A percentile compares a stretch with the other conserved stretches of the same genome.
These are phyloP conservation scores for Neofelis nebulosa DNA, from an alignment of 2,113 vertebrate species.

Conservation along the genomic window DNA sequence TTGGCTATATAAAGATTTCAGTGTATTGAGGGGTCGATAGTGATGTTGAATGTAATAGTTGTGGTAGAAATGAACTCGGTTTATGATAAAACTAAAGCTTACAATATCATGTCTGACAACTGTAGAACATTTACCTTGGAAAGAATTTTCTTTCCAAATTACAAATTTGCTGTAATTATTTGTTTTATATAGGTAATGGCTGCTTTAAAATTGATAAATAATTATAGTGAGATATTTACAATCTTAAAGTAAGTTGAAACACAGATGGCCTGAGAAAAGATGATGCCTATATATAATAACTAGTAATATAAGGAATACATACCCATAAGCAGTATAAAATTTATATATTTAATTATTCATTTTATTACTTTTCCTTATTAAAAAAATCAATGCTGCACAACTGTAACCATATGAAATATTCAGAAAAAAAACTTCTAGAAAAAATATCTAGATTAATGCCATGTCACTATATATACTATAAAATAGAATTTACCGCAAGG, in stretches of 20 bases:
- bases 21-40: background rate
- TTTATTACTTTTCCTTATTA: background rate
- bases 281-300: background rate
- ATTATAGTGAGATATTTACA: background rate
- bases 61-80: background rate
- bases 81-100: background rate
- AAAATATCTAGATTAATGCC: background rate
- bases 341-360: background rate
- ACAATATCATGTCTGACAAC: background rate
- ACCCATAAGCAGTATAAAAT: background rate
- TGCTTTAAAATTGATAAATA: slow-evolving; percentile 26
- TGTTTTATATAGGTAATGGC: slow-evolving; percentile 4
- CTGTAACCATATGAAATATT: background rate
- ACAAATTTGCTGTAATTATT: background rate
- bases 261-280: background rate
- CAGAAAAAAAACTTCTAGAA: background rate
- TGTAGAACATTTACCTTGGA: background rate
- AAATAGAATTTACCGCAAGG: background rate
- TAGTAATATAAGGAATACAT: background rate
- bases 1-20: slow-evolving; percentile 26
- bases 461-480: background rate
- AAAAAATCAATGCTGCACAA: background rate
- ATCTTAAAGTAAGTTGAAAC: background rate
- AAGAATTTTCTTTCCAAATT: background rate
- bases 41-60: background rate